Evolutionary conservation across 92 coral and sea anemone genomes (phyloP), one percentile per base, ranked within the genome.

Genomic region (Montipora capitata): DNA sequence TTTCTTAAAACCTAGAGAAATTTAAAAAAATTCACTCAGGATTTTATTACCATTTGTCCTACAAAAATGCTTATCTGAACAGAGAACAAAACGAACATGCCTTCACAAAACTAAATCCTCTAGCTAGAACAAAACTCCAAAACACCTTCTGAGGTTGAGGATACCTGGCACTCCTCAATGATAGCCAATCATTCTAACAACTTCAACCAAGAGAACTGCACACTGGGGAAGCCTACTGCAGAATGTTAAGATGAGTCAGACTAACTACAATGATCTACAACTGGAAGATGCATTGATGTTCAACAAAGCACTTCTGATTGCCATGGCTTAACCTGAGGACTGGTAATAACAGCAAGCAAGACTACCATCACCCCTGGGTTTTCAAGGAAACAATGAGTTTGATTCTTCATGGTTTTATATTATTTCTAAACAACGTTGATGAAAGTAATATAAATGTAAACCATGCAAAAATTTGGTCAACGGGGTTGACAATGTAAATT

Each of bases 261-360:
- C 83, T 56, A 62, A 78, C 83, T 62, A 59, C 57, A 62, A 78
- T 72, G n/a, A 62, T 58, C 83, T 62, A 59, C 57, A 62, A 78
- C 56, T 66, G 71, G 4, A 40, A 78, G 71, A 62, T 59, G 59
- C 83, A 78, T 78, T 78, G 83, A 78, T 61, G 83, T 78, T 78
- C 52, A 78, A 78, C 83, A 78, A 78, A 72, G 83, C 83, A 78
- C 73, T 78, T 78, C 83, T 78, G 83, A 78, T 56, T 78, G 27
- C 27, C 27, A 20, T 20, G 71, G 83, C 74, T 78, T 57, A 57
- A 62, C 83, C 52, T 89, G 17, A 82, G 89, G 63, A 40, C 79
- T 49, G 92, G 72, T 83, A 2, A 83, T 89, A 18, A 76, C 92
- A 39, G 88, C 92, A 16, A 89, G 92, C 35, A 89, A 82, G 62